These are phyloP conservation scores for Hemitrygon akajei DNA, from an alignment of 2,797 vertebrate species.

Conservation along the genomic window DNA sequence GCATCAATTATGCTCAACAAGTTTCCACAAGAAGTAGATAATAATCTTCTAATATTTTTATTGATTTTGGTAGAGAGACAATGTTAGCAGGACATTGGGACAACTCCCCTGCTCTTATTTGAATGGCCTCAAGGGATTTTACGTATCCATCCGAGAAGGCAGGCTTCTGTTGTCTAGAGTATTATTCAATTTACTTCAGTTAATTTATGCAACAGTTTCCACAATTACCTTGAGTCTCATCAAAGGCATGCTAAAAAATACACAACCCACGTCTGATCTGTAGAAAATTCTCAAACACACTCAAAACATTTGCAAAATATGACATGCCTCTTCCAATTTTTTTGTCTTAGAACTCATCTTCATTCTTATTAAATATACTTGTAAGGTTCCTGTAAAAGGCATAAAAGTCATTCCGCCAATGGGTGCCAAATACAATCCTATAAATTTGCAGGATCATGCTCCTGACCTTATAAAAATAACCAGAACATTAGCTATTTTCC, in stretches of 20 bases:
- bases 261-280: neutral
- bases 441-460: constrained; percentile 27
- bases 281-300: neutral
- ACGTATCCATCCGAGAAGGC: neutral
- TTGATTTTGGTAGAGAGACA: neutral
- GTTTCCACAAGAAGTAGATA: neutral
- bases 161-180: neutral
- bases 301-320: neutral
- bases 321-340: neutral
- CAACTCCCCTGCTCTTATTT: neutral
- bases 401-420: neutral
- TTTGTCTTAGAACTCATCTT: neutral
- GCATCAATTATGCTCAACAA: neutral
- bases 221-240: neutral
- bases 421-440: neutral
- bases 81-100: neutral
- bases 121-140: neutral
- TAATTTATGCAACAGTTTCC: neutral
- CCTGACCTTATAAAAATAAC: constrained; percentile 12
- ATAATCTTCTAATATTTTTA: neutral
- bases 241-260: neutral
- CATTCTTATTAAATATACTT: neutral
- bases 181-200: neutral
- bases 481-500: constrained; percentile 26
- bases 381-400: neutral